Base-by-base conservation (phyloP, 2,113 vertebrate genomes). In the Sander lucioperca region DNA sequence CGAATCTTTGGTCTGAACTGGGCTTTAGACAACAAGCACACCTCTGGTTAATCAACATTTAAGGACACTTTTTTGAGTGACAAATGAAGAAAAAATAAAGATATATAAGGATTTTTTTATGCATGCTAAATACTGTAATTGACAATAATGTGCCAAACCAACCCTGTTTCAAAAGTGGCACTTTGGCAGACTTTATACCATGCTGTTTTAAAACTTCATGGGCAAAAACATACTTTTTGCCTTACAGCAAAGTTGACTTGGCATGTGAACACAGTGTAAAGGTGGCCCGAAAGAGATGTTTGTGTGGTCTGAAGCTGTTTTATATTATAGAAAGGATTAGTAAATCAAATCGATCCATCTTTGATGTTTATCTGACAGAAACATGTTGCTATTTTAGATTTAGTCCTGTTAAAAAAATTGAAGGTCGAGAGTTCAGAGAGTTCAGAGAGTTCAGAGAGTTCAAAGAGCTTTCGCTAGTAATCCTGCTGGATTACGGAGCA, bases 401-500 rank as follows among this genome's bases (percentile, higher is more conserved):
- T 39, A 30, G 33, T 18, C 19, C 27, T 27, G 53, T 83, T n/a
- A 47, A 47, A 65, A 57, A 64, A 84, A 69, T 64, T 81, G 83
- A 51, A 48, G 39, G 10, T 39, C 9, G 39, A 10, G 9, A 39
- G 39, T 39, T 39, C 61, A 86, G 61, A 77, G 87, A 93, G 85
- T 86, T 88, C 83, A 89, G 74, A 59, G 85, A 75, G 39, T 39
- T 39, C 61, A 86, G 61, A 77, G 87, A 93, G 85, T 86, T 88
- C 83, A 89, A 73, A 59, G 85, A 75, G 88, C 76, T 89, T 90
- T 89, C 47, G 33, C 21, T 64, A 78, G 74, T 94, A 94, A 94
- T 94, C 93, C 92, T 18, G 45, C 47, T 83, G 91, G 92, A 93
- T 93, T 93, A 92, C 65, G 45, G 62, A 86, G 61, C 88, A 93